Evolutionary conservation across 2,113 vertebrate genomes (phyloP).

Genomic region (Chlamydotis undulata): DNA sequence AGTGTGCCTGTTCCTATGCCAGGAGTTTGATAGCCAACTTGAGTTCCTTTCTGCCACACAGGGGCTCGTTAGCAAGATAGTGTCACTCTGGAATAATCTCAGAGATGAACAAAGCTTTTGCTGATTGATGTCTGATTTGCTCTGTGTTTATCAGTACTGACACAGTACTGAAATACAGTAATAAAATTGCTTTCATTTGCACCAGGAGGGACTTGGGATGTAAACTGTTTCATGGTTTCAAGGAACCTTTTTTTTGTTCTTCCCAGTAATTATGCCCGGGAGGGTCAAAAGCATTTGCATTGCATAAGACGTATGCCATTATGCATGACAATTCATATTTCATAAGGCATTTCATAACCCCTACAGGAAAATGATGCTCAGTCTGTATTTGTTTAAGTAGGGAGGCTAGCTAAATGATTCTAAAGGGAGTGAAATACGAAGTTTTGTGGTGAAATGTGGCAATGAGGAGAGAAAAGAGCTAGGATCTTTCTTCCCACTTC

Average conservation of each 20-base stretch:
- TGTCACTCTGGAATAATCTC: background rate
- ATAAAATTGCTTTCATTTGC: constrained; percentile 44
- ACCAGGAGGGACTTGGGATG: constrained; percentile 19
- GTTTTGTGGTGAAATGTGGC: background rate
- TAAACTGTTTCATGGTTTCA: constrained; percentile 1
- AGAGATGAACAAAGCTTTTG: background rate
- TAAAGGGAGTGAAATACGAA: background rate
- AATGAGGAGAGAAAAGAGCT: background rate
- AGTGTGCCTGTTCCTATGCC: background rate
- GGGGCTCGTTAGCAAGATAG: background rate
- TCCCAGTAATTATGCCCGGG: constrained; percentile 51
- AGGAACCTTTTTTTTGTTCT: constrained; percentile 10
- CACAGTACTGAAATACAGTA: background rate
- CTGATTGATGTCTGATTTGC: constrained; percentile 12
- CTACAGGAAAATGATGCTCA: constrained; percentile 15
- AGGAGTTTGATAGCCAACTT: background rate
- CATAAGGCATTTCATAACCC: constrained; percentile 1
- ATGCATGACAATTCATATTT: constrained; percentile 47
- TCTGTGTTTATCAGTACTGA: background rate
- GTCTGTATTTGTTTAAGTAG: constrained; percentile 14
- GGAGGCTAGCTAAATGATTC: background rate
- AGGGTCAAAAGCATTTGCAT: constrained; percentile 41
- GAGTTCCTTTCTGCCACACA: background rate
- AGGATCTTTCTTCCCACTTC: background rate
- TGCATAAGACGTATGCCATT: constrained; percentile 20